A percentile compares a stretch with the other conserved stretches of the same genome.
Evolutionary conservation across 2,113 vertebrate species (phyloP).

Genomic region (Oxyruncus cristatus): DNA sequence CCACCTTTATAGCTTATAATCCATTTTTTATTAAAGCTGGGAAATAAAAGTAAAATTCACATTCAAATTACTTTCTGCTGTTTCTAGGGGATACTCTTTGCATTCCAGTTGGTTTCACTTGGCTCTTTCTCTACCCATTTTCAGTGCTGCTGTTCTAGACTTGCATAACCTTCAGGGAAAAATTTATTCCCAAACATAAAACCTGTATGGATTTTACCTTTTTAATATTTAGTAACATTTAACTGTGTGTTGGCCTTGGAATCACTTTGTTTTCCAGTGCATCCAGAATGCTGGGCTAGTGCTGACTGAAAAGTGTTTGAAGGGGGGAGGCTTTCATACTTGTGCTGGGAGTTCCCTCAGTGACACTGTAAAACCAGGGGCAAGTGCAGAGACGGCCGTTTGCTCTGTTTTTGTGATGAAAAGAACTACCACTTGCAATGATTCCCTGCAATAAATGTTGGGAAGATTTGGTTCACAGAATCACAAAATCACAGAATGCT

Average conservation of each 20-base stretch:
- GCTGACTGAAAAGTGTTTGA: neutral
- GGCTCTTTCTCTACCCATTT: neutral
- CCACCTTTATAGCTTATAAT: constrained; percentile 38
- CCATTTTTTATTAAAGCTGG: constrained; percentile 59
- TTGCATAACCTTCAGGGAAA: neutral
- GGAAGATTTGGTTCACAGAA: neutral
- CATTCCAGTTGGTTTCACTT: neutral
- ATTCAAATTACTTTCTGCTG: constrained; percentile 16
- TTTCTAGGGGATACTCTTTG: constrained; percentile 44
- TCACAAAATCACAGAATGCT: neutral
- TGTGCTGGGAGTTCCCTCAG: neutral
- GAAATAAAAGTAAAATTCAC: constrained; percentile 10
- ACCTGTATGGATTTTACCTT: neutral
- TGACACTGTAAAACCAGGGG: neutral
- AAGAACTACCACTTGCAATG: neutral
- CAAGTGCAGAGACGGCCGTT: neutral
- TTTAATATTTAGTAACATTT: constrained; percentile 2
- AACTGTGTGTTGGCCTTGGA: neutral
- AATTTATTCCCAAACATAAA: constrained; percentile 10
- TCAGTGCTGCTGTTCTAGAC: neutral
- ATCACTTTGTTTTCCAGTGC: constrained; percentile 4
- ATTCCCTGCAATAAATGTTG: neutral
- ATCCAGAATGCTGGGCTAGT: neutral
- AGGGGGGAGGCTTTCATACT: neutral
- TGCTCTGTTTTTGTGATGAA: neutral